Conservation (phyloP, 2,888 invertebrate genomes). For the Leptinotarsa peninsularis region DNA sequence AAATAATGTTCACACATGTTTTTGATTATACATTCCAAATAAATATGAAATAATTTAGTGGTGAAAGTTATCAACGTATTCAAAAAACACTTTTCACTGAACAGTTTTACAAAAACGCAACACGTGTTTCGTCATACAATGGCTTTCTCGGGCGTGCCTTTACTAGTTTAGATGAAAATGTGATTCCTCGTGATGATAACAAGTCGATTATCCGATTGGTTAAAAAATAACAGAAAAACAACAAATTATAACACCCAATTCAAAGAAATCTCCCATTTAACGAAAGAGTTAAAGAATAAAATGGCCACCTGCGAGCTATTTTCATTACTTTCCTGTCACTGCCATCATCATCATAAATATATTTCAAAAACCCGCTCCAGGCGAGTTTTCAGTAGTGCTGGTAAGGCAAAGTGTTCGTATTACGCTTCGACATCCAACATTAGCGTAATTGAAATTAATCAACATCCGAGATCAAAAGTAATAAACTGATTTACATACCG, state of each 20-base stretch:
- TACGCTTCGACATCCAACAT: constrained; percentile 22
- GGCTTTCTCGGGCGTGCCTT: no score
- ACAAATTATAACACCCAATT: background rate
- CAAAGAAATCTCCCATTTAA: background rate
- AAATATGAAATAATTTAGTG: no score
- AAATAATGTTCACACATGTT: no score
- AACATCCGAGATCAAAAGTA: constrained; percentile 37
- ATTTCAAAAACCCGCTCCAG: background rate
- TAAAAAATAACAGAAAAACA: no score
- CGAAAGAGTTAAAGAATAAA: background rate
- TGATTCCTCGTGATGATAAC: no score
- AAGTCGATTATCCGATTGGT: no score
- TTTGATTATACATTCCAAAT: no score
- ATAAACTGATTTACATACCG: constrained; percentile 46
- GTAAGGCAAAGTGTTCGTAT: background rate
- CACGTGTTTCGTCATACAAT: no score
- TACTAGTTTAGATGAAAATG: no score
- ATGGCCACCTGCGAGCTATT: background rate
- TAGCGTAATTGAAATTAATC: constrained; percentile 39
- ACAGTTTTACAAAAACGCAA: no score
- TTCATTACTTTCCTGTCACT: background rate
- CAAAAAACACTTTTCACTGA: no score
- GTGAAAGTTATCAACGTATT: no score
- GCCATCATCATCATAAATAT: constrained; percentile 8
- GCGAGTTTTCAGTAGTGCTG: constrained; percentile 7